These are phyloP conservation scores for Saccostrea echinata DNA, from an alignment of 1,140 invertebrate species.

Conservation along the genomic window DNA sequence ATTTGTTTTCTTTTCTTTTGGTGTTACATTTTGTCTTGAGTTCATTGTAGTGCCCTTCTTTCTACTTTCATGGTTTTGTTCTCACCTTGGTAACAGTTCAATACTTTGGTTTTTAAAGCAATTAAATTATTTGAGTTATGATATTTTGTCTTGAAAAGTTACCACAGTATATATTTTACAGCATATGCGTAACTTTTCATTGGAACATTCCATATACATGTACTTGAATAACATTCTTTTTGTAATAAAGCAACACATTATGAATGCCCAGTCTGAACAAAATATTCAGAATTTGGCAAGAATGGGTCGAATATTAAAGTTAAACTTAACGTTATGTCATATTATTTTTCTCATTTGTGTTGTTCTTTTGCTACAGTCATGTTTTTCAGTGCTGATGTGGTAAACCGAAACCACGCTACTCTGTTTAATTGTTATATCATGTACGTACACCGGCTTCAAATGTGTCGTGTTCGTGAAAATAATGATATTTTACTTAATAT, in stretches of 20 bases:
- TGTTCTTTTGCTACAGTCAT: background rate
- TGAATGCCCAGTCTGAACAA: background rate
- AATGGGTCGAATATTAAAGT: too few species aligned
- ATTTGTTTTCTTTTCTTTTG: background rate
- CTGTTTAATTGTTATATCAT: slow-evolving; percentile 5
- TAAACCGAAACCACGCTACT: background rate
- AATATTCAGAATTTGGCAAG: background rate
- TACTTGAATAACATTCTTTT: background rate
- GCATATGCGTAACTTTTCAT: background rate
- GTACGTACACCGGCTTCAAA: background rate
- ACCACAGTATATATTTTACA: background rate
- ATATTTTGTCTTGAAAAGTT: background rate
- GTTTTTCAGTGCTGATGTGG: background rate
- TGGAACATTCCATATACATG: background rate
- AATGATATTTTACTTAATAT: slow-evolving; percentile 7
- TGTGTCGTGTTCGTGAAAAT: background rate
- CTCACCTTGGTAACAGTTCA: too few species aligned
- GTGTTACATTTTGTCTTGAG: background rate
- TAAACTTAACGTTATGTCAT: background rate
- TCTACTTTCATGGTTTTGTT: too few species aligned
- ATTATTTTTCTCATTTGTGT: background rate
- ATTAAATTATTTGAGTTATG: background rate
- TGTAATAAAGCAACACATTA: background rate
- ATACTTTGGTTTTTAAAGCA: background rate
- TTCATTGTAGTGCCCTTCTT: background rate